These are phyloP conservation scores for Synergus japonicus DNA, from an alignment of 2,888 invertebrate genomes.

Conservation along the genomic window DNA sequence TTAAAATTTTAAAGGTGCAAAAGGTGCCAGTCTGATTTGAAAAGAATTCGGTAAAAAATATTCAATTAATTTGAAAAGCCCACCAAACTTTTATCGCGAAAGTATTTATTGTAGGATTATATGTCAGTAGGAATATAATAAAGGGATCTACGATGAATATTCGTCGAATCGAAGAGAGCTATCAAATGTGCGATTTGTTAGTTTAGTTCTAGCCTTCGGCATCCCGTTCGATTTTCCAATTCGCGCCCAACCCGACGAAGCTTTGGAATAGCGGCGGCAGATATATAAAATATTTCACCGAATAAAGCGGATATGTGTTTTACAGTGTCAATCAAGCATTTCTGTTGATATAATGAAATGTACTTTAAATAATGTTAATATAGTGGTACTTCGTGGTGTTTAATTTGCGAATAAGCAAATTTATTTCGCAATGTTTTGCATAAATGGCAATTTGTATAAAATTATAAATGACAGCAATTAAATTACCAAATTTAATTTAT, in stretches of 20 bases:
- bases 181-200: conserved; percentile 9
- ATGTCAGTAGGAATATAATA: conserved; percentile 1
- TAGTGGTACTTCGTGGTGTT: background rate
- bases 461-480: background rate
- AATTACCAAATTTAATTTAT: no score
- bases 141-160: conserved; percentile 23
- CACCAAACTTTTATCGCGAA: background rate
- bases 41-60: background rate
- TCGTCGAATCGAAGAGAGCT: conserved; percentile 20
- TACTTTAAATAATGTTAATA: background rate
- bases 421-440: background rate
- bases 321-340: conserved; percentile 9
- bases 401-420: background rate
- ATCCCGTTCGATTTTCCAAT: conserved; percentile 20
- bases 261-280: background rate
- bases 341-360: background rate
- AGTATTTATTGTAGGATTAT: background rate
- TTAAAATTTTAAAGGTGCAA: no score
- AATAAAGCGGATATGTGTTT: background rate
- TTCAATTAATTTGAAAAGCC: background rate
- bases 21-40: no score
- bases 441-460: background rate
- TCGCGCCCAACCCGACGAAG: conserved; percentile 10
- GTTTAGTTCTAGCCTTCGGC: conserved; percentile 14
- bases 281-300: conserved; percentile 7